phyloP scores from a whole-genome alignment of 2,888 invertebrate genomes.

The Chrysodeixis includens region DNA sequence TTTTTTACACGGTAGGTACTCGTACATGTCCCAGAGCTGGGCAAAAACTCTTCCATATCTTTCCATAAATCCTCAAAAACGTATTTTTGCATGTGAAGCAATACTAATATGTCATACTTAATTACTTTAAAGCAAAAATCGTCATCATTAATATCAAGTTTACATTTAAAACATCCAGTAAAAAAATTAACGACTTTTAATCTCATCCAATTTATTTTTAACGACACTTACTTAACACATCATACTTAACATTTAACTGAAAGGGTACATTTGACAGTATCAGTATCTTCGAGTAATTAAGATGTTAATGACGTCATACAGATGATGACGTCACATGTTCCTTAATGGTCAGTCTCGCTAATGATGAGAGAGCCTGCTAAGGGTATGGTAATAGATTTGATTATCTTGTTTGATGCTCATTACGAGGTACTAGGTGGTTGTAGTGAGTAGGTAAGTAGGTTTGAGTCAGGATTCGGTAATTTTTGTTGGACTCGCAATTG shows the following conservation, averaged over 20 bases:
- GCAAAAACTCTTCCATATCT: no score
- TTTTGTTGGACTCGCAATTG: no score
- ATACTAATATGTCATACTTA: no score
- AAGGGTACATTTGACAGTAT: slow-evolving; percentile 13
- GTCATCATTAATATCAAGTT: not conserved
- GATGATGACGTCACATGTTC: slow-evolving; percentile 24
- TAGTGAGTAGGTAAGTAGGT: no score
- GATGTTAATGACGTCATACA: slow-evolving; percentile 37
- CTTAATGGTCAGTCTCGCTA: not conserved
- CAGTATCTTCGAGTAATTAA: slow-evolving; percentile 21
- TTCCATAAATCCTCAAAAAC: no score
- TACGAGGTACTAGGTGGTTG: not conserved
- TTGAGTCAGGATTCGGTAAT: no score
- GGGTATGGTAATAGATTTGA: not conserved
- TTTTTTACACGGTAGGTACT: no score
- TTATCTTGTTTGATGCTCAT: not conserved
- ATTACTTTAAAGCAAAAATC: no score
- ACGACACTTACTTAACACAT: not conserved
- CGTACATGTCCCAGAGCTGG: no score
- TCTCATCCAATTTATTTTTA: not conserved
- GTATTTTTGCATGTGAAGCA: no score
- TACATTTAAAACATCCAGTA: not conserved
- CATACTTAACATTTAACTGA: not conserved
- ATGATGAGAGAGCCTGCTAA: not conserved
- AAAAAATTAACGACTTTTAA: not conserved